phyloP scores from a whole-genome alignment of 2,797 vertebrate species.

The Enteromius argenteus region DNA sequence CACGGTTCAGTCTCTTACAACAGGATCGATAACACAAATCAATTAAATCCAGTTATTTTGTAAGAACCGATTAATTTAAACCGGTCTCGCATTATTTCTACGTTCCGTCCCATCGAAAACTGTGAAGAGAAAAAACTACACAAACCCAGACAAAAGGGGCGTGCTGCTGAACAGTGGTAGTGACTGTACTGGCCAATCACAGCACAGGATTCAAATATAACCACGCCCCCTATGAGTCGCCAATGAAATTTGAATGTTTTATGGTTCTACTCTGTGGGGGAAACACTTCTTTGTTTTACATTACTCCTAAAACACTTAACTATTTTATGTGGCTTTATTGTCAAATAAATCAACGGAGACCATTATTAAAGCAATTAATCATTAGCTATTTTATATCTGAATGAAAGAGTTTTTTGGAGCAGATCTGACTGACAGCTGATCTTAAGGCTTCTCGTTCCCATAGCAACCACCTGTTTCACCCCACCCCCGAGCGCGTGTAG shows the following conservation, averaged over 20 bases:
- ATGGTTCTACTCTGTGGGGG: background rate
- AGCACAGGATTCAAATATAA: constrained; percentile 74
- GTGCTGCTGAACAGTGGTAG: too few species aligned
- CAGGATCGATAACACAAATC: background rate
- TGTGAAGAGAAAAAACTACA: background rate
- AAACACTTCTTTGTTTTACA: background rate
- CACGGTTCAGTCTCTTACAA: background rate
- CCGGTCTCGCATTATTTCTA: background rate
- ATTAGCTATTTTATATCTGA: background rate
- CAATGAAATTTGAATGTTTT: constrained; percentile 67
- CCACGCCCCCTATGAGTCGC: constrained; percentile 68
- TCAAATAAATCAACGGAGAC: background rate
- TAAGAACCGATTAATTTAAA: background rate
- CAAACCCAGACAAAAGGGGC: background rate
- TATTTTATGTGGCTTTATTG: background rate
- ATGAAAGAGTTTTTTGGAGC: background rate
- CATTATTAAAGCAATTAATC: background rate
- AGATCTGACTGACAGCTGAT: background rate
- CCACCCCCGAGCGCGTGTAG: constrained; percentile 45
- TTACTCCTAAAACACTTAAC: background rate
- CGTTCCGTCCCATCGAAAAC: background rate
- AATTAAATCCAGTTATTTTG: background rate
- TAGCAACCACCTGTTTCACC: constrained; percentile 63
- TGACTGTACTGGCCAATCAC: constrained; percentile 10
- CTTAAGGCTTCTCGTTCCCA: constrained; percentile 41